phyloP scores from a whole-genome alignment of 2,797 vertebrate species.

The Bovichtus variegatus region DNA sequence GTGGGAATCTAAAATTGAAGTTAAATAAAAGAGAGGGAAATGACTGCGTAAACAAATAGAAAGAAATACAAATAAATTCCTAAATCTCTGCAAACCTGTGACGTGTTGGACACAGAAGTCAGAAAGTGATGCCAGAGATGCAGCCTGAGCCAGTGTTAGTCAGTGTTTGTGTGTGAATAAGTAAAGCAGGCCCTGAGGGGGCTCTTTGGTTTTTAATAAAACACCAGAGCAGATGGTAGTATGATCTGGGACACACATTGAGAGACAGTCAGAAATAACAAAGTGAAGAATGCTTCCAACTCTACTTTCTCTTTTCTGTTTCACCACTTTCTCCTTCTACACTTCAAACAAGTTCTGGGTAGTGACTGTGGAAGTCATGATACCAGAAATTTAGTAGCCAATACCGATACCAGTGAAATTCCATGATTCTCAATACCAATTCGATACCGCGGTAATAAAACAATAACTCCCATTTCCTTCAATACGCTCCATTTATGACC shows the following conservation, averaged over 20 bases:
- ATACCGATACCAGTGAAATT: no score
- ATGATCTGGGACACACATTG: conserved; percentile 52
- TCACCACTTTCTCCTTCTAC: not conserved
- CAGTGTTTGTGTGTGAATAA: conserved; percentile 33
- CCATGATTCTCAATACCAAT: no score
- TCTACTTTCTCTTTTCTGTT: not conserved
- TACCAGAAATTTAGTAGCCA: no score
- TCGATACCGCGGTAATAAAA: no score
- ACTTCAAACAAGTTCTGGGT: not conserved
- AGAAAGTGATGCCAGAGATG: not conserved
- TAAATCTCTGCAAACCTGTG: conserved; percentile 4
- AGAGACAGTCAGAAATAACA: conserved; percentile 29
- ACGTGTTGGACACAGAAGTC: not conserved
- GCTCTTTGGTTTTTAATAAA: conserved; percentile 58
- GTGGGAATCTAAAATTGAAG: not conserved
- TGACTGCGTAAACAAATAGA: not conserved
- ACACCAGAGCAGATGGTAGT: conserved; percentile 61
- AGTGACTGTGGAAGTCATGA: no score
- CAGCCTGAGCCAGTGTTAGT: conserved; percentile 6
- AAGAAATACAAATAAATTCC: not conserved
- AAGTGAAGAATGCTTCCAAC: not conserved
- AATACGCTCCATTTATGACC: no score
- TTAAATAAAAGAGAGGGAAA: not conserved
- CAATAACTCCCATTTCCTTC: no score
- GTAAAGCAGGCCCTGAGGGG: conserved; percentile 45